Evolutionary conservation across 2,113 vertebrate genomes (phyloP), one percentile per base, ranked within the genome.

Genomic region (Cottus gobio): DNA sequence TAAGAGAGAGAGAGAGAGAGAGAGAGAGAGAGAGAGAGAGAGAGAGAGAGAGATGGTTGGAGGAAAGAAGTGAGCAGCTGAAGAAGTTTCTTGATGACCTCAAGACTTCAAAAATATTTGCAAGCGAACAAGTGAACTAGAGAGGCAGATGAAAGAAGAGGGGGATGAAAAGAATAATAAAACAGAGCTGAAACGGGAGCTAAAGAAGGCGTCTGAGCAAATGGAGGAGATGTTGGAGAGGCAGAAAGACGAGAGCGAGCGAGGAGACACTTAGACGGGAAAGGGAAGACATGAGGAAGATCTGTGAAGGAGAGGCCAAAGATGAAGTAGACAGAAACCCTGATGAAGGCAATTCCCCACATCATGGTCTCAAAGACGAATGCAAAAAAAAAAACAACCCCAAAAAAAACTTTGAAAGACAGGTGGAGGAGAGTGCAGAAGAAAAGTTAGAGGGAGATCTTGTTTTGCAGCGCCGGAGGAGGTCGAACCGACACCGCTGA

Each of bases 131-230:
- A 90, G 78, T 69, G 70, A 87, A 79, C 70, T 44, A 66, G 50
- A 82, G 70, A 76, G 58, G 50, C 56, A 88, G 89, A 93, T 89
- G 86, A 92, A 90, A 93, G 88, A 65, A 80, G 69, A 63, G 64
- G 79, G 36, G 81, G 72, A 93, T 89, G 79, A 91, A 91, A 90
- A 90, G 87, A 91, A 88, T 88, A 75, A 89, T 81, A 83, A 80
- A 87, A 77, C 57, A 77, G 81, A 18, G 82, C 73, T 80, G 78
- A 82, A 89, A 82, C 60, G 4, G 28, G 24, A 75, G 67, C 81
- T 78, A 64, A 87, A 75, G 74, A 86, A 82, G 83, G 56, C 75
- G 1, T 75, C 64, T 57, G 79, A 79, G 82, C 61, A 71, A 90
- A 80, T 39, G 15, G 72, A 71, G 22, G 62, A 66, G 75, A 86